phyloP scores from a whole-genome alignment of 2,888 invertebrate species.

The Lymantria dispar region DNA sequence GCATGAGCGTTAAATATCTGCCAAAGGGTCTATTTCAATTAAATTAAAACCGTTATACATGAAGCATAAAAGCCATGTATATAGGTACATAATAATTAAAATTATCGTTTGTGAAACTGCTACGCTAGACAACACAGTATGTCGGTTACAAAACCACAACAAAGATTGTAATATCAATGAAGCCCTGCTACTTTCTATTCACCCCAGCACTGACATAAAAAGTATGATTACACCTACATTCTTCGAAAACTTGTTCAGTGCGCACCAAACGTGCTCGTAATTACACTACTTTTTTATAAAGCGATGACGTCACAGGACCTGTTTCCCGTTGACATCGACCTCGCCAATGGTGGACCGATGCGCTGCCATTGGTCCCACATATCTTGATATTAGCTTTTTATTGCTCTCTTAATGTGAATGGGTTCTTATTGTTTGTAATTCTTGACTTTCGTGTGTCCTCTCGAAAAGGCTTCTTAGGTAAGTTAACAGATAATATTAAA shows the following conservation, averaged over 20 bases:
- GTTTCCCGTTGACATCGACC: slow-evolving; percentile 41
- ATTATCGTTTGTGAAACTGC: no score
- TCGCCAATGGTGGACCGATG: slow-evolving; percentile 44
- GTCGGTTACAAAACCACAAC: neutral
- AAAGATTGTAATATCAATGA: neutral
- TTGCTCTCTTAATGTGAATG: slow-evolving; percentile 17
- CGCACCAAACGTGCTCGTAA: slow-evolving; percentile 15
- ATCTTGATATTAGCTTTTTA: slow-evolving; percentile 27
- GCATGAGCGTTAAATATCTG: no score
- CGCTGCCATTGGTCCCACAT: slow-evolving; percentile 40
- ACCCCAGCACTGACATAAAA: neutral
- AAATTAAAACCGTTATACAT: no score
- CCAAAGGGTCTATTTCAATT: no score
- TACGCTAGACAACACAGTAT: no score
- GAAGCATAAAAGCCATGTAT: no score
- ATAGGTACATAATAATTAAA: no score
- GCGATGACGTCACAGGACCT: slow-evolving; percentile 33
- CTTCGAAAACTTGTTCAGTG: slow-evolving; percentile 6
- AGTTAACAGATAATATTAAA: no score
- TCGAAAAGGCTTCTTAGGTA: no score
- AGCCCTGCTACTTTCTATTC: neutral
- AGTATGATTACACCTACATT: neutral
- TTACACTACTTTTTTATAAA: slow-evolving; percentile 20
- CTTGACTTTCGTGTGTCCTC: no score
- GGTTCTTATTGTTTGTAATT: no score